Base-by-base conservation (phyloP, 2,113 vertebrate genomes). In the Xenopus borealis region DNA sequence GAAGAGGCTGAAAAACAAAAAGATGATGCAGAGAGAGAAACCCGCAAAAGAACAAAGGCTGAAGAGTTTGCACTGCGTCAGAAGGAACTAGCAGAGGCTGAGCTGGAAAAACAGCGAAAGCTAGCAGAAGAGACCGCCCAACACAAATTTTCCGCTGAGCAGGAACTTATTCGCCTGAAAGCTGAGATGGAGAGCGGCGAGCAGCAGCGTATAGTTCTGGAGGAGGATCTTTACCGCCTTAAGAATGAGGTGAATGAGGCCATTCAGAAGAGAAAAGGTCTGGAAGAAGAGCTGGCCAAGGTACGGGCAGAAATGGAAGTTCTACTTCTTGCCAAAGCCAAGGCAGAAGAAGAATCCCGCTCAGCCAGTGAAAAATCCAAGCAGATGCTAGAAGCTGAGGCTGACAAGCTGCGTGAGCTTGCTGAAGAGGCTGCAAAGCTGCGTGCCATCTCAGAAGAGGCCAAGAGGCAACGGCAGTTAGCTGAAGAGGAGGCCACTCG, bases 1-100 rank as follows among this genome's bases (percentile, higher is more conserved):
- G 94, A 96, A 2, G 96, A 98, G 0, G 96, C 96, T 0, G 97
- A 99, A 82, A 97, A 96, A 82, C 97, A 98, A 83, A 99, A 98
- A 70, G 95, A 97, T 19, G 95, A 95, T 0, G 97, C 97, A 0
- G 96, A 99, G 78, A 93, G 96, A 0, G 96, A 98, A 84, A 91
- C 96, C 0, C 93, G 93, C 77, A 94, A 94, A 80, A 91, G 97
- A 0, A 82, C 88, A 74, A 98, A 98, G 85, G 93, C 95, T 0
- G 96, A 98, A 81, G 94, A 97, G 14, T 91, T 93, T 0, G 96
- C 97, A 0, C 82, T 96, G 76, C 94, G 95, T 74, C 97, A 97
- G 87, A 97, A 97, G 62, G 95, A 96, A 1, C 92, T 95, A 86
- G 97, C 97, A 0, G 97, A 99, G 81, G 91, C 92, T 62, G 96